Evolutionary conservation across 1,140 invertebrate species (phyloP), one percentile per base, ranked within the genome.

Genomic region (Akabosia matsudoensis): DNA sequence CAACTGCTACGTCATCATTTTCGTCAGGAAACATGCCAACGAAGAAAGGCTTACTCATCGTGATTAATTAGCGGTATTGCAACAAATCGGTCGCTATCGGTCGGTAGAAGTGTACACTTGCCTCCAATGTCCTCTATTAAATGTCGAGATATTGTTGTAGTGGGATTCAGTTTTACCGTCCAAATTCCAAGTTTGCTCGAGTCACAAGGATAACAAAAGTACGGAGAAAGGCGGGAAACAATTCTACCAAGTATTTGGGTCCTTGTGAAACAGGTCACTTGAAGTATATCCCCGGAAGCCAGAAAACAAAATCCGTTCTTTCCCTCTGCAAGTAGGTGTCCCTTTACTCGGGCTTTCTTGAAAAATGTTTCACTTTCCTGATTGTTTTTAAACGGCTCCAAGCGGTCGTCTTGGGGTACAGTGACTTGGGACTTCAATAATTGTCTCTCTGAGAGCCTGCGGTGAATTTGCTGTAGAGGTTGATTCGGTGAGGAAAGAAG

Each of bases 391-490:
- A 61, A n/a, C 4, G 4, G 4, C n/a, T n/a, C n/a, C n/a, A n/a
- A n/a, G n/a, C n/a, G n/a, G 7, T 61, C 4, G 24, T 14, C 14
- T 4, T 13, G 7, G 14, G 24, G 24, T 4, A 61, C 14, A n/a
- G 14, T 61, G 13, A 22, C 13, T 10, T 3, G 13, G 14, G 7
- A 7, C 4, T 16, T 14, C 24, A 61, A 4, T 7, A 67, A 30
- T 30, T 67, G 1, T 30, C 28, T 67, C 34, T 72, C 70, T 37
- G 24, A 14, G 13, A 72, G 16, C 3, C 70, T 13, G 2, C 33
- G n/a, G 10, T 34, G 22, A 45, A 72, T 28, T 72, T 72, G 70
- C 24, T 72, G 70, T n/a, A 72, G 34, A 4, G 70, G 70, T 1
- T 30, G 34, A 18, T 7, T 18, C 2, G 31, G 24, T 3, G 13